A percentile compares a stretch with the other conserved stretches of the same genome.
These are phyloP conservation scores for Melopsittacus undulatus DNA, from an alignment of 2,797 vertebrate species.

Conservation along the genomic window DNA sequence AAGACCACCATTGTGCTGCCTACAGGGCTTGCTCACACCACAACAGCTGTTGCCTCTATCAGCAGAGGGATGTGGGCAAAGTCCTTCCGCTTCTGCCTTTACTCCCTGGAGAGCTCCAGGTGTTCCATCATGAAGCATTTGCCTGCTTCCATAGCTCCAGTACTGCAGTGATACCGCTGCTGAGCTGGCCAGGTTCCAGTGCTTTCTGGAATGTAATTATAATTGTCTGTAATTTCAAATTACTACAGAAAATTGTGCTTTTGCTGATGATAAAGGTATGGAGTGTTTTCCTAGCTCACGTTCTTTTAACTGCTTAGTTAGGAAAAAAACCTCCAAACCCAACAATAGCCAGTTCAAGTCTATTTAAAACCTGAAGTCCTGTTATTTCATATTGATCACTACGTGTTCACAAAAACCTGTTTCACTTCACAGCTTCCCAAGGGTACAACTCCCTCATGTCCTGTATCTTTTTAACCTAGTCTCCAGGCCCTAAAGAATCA, in stretches of 20 bases:
- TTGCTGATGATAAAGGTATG: background rate
- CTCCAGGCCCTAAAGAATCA: background rate
- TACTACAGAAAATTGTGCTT: background rate
- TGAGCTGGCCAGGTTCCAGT: background rate
- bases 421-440: background rate
- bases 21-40: background rate
- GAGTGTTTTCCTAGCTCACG: background rate
- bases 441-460: background rate
- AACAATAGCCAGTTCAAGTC: background rate
- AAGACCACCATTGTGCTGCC: background rate
- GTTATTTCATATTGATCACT: background rate
- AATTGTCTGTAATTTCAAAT: background rate
- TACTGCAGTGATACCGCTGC: accelerated
- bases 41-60: background rate
- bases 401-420: background rate
- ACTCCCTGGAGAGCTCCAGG: background rate
- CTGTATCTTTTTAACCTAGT: background rate
- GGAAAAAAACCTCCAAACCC: background rate
- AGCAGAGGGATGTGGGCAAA: accelerated
- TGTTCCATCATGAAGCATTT: background rate
- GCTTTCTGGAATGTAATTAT: background rate
- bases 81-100: background rate
- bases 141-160: background rate
- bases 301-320: background rate
- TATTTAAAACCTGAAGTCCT: background rate